A percentile compares a stretch with the other conserved stretches of the same genome.
These are phyloP conservation scores for Sylvietta virens DNA, from an alignment of 2,113 vertebrate genomes.

Conservation along the genomic window DNA sequence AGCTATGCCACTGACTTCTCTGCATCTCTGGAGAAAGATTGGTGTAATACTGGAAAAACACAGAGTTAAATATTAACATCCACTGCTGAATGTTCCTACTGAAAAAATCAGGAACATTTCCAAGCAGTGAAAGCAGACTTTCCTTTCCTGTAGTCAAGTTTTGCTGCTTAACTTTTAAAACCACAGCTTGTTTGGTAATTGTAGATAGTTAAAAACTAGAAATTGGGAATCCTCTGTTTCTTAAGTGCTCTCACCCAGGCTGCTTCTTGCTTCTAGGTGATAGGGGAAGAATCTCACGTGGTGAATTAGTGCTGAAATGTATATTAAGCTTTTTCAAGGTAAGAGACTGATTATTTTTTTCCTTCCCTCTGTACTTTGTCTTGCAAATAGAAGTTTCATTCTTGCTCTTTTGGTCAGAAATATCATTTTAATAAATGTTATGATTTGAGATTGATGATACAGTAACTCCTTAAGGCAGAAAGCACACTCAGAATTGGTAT, in stretches of 20 bases:
- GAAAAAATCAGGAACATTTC: conserved; percentile 17
- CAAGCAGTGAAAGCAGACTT: conserved; percentile 36
- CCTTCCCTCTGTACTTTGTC: neutral
- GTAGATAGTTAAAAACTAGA: neutral
- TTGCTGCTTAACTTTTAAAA: neutral
- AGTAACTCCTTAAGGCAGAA: neutral
- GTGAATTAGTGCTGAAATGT: neutral
- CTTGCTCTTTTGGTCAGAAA: neutral
- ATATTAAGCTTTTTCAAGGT: neutral
- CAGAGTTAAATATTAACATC: conserved; percentile 47
- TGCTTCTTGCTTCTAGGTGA: neutral
- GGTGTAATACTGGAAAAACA: conserved; percentile 39
- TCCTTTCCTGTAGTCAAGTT: conserved; percentile 3
- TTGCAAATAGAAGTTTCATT: neutral
- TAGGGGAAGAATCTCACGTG: neutral
- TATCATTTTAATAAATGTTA: neutral
- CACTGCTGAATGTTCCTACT: neutral
- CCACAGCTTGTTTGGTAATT: neutral
- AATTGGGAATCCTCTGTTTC: neutral
- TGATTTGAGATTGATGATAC: neutral
- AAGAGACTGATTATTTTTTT: neutral
- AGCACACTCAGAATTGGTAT: neutral
- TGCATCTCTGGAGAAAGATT: neutral
- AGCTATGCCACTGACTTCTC: neutral
- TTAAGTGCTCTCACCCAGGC: neutral